Conservation (phyloP, 1,140 invertebrate genomes). For the Hypsibius dujardini region DNA sequence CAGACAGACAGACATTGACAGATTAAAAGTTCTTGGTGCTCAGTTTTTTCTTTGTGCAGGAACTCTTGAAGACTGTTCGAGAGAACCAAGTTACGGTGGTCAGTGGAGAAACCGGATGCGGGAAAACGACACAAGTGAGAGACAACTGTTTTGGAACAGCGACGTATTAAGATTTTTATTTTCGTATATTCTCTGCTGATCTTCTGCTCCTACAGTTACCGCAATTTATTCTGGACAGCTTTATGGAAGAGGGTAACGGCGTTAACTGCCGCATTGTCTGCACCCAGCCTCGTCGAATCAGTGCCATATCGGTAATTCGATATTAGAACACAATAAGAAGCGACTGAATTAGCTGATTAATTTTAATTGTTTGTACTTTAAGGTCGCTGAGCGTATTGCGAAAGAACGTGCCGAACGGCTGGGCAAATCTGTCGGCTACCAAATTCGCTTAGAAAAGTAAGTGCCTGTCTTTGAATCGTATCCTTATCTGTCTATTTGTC, state of each 20-base stretch:
- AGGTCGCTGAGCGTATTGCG: constrained; percentile 60
- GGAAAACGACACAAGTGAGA: constrained; percentile 53
- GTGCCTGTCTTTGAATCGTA: neutral
- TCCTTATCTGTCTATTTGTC: no score
- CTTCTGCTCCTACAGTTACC: constrained; percentile 43
- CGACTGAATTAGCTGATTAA: neutral
- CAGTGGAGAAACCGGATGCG: constrained; percentile 67
- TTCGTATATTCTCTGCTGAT: constrained; percentile 26
- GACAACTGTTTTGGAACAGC: neutral
- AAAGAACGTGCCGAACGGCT: constrained; percentile 48
- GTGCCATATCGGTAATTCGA: constrained; percentile 52
- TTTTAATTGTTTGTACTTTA: constrained; percentile 12
- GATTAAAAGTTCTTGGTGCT: neutral
- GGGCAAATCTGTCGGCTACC: constrained; percentile 48
- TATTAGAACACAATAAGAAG: neutral
- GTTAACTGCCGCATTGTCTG: constrained; percentile 63
- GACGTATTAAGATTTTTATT: no score
- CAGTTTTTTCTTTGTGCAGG: constrained; percentile 20
- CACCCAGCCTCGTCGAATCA: constrained; percentile 78
- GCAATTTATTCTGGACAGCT: constrained; percentile 72
- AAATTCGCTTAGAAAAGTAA: constrained; percentile 46
- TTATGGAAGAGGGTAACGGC: constrained; percentile 46
- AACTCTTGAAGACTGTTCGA: constrained; percentile 48
- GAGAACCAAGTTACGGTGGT: constrained; percentile 47
- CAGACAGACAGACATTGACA: no score